Conservation (phyloP, 1,140 invertebrate species). For the Manduca sexta region DNA sequence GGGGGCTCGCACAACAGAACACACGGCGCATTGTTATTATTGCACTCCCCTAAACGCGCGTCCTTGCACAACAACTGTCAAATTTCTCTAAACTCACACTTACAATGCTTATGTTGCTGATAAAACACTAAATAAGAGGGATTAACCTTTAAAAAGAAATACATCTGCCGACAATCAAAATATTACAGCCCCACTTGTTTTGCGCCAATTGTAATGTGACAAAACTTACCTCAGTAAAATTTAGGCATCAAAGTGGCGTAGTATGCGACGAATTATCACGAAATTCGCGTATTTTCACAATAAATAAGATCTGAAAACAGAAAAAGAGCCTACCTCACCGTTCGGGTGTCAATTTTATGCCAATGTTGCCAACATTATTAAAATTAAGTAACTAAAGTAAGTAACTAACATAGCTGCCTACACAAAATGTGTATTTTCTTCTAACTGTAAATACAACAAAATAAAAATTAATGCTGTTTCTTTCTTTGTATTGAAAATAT, state of each 20-base stretch:
- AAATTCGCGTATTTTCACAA: conserved; percentile 64
- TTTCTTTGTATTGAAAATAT: too few relatives aligned
- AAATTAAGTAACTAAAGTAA: not conserved
- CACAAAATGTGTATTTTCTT: too few relatives aligned
- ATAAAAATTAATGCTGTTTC: too few relatives aligned
- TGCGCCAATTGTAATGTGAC: conserved; percentile 1
- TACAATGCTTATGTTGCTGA: not conserved
- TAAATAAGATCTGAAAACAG: conserved; percentile 72
- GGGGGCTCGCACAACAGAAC: too few relatives aligned
- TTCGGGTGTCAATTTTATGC: conserved; percentile 65
- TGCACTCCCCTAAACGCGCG: not conserved
- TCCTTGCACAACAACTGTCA: not conserved
- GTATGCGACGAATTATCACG: conserved; percentile 48
- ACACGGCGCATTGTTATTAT: not conserved
- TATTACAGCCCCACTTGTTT: conserved; percentile 19
- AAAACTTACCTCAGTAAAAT: conserved; percentile 63
- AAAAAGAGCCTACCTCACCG: conserved; percentile 72
- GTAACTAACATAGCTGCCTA: not conserved
- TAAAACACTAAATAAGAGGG: conserved; percentile 33
- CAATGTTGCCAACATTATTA: conserved; percentile 30
- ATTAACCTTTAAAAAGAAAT: conserved; percentile 60
- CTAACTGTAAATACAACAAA: too few relatives aligned
- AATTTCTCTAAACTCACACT: not conserved
- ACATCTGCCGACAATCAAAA: conserved; percentile 58
- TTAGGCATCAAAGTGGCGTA: conserved; percentile 67